These are phyloP conservation scores for Lamellibrachia columna DNA, from an alignment of 2,888 invertebrate genomes.

Conservation along the genomic window DNA sequence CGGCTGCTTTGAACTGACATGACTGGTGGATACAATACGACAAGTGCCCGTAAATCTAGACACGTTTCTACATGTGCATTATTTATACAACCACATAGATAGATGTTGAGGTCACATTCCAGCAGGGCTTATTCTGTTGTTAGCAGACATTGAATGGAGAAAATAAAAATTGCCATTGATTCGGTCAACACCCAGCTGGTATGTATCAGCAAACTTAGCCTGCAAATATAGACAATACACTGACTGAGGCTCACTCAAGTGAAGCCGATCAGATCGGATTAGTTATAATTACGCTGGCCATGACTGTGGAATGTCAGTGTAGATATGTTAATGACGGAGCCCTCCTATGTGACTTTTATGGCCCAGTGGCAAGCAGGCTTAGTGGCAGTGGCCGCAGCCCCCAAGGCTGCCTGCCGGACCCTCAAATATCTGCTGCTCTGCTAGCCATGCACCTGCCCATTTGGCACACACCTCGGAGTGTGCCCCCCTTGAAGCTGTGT, in stretches of 20 bases:
- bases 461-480: background rate
- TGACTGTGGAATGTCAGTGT: background rate
- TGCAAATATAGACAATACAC: background rate
- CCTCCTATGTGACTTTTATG: background rate
- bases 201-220: slow-evolving; percentile 4
- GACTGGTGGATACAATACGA: background rate
- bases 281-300: background rate
- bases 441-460: background rate
- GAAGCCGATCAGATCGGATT: background rate
- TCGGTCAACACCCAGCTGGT: background rate
- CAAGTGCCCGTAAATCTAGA: background rate
- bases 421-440: background rate
- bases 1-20: background rate
- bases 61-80: slow-evolving; percentile 3
- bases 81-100: background rate
- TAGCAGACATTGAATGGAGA: background rate
- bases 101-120: background rate
- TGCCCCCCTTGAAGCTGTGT: background rate
- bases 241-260: background rate
- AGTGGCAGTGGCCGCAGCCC: background rate
- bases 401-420: background rate
- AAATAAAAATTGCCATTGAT: background rate
- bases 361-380: background rate
- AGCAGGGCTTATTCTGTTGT: background rate
- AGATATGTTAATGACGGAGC: background rate